Base-by-base conservation (phyloP, 2,888 invertebrate genomes). In the Ischnura elegans region DNA sequence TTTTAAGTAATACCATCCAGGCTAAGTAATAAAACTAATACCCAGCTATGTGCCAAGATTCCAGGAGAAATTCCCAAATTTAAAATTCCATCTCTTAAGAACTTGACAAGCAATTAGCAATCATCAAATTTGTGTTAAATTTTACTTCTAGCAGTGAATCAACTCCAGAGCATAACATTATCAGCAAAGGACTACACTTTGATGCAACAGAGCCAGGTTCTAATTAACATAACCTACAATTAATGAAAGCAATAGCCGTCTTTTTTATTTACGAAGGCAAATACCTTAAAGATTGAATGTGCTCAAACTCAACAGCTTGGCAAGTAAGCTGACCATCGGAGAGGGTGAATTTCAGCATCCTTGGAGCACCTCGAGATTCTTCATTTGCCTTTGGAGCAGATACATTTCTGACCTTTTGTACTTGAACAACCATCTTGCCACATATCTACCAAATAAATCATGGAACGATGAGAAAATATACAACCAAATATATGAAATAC, bases 351-450 rank as follows among this genome's bases (percentile, higher is more conserved):
- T 98, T 98, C 93, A 99, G 96, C 97, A 99, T 97, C 42, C 98
- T 97, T 13, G 99, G 98, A 21, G 98, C 98, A 94, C 97, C 97
- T 94, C 97, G 97, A 10, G 98, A 98, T 94, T 98, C 98, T 96
- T 99, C 98, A 95, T 98, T 98, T 25, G 97, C 97, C 96, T 99
- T 99, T 6, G 99, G 99, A 51, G 98, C 98, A 21, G 98, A 97
- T 87, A 99, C 97, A 96, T 99, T 99, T 25, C 98, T 97, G 93
- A 99, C 97, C 96, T 98, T 98, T 95, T 98, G 98, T 95, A 99
- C 97, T 97, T 99, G 99, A 87, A 99, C 96, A 66, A 99, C 97
- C 61, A 96, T 95, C 87, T 96, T 96, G 0, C 96, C 96, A 90
- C 95, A 95, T 94, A 98, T 95, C 96, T 97, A 51, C 45, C 93